A percentile compares a stretch with the other conserved stretches of the same genome.
Conservation (phyloP, 2,797 vertebrate species). For the Neoniphon sammara region DNA sequence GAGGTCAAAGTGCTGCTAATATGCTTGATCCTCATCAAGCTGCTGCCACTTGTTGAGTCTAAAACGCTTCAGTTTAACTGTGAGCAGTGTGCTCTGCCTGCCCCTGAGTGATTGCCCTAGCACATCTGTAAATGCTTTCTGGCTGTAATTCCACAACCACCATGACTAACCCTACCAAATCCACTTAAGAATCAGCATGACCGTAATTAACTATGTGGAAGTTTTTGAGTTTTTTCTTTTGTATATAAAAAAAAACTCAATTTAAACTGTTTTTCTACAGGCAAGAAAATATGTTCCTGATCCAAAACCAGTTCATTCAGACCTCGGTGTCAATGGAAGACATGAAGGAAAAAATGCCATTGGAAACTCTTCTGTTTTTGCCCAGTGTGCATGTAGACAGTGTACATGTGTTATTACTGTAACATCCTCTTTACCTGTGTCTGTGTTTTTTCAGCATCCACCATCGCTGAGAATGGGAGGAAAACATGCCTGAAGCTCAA, state of each 20-base stretch:
- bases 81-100: slow-evolving; percentile 41
- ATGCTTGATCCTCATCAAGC: slow-evolving; percentile 35
- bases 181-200: slow-evolving; percentile 57
- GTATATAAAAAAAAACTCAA: slow-evolving; percentile 12
- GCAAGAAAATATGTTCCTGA: slow-evolving; percentile 7
- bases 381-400: slow-evolving; percentile 3
- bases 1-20: slow-evolving; percentile 29
- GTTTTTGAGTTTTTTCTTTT: neutral
- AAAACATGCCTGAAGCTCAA: slow-evolving; percentile 98
- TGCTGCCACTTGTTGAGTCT: slow-evolving; percentile 38
- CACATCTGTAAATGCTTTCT: slow-evolving; percentile 75
- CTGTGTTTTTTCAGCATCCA: slow-evolving; percentile 87
- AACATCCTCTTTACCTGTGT: slow-evolving; percentile 20
- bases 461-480: slow-evolving; percentile 93
- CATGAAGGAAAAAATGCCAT: neutral
- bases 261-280: slow-evolving; percentile 2
- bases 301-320: slow-evolving; percentile 4
- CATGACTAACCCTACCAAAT: slow-evolving; percentile 69
- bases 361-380: neutral
- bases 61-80: slow-evolving; percentile 55
- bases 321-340: neutral
- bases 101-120: slow-evolving; percentile 38
- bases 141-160: slow-evolving; percentile 60
- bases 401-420: slow-evolving; percentile 11
- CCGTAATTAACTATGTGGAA: slow-evolving; percentile 39